Base-by-base conservation (phyloP, 2,888 invertebrate species). In the Eupithecia abbreviata region DNA sequence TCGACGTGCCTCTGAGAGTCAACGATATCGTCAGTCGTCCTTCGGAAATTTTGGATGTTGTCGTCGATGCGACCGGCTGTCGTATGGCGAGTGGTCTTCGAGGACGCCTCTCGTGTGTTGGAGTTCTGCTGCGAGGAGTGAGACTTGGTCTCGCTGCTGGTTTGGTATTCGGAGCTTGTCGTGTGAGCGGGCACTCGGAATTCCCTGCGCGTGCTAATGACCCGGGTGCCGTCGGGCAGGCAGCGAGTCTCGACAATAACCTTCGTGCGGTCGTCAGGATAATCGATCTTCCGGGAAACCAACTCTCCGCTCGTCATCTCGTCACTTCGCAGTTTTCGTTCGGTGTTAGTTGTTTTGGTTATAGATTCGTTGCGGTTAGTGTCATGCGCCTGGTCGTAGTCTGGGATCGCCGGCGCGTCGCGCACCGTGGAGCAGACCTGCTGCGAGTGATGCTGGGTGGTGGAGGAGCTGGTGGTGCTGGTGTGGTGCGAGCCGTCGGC, bases 181-280 rank as follows among this genome's bases (percentile, higher is more conserved):
- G 86, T 90, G 69, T 93, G 91, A 18, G 88, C 89, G 7, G 94
- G 93, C 5, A 85, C 92, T n/a, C 92, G 90, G 55, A 96, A 96
- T 86, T 97, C 97, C 58, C 96, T 96, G 67, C 96, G 95, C 41
- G 96, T 97, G 78, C 96, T 97, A n/a, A 96, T 97, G 1, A 97
- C 96, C 66, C 95, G 95, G 2, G 96, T 96, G 18, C 97, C 97
- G 85, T 96, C 97, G 0, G 96, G 96, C 66, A 97, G 89, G 71
- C 96, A 96, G 82, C 96, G 96, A 0, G 96, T 97, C 83, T 97
- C 97, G 15, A 96, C 96, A 9, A 96, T 95, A 80, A 96, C 95
- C 91, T 96, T 96, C 67, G 97, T 96, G 88, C 96, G 96, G 77
- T 97, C 95, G 87, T 97, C 96, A 72, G 96, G 96, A 88, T 96